Conservation (phyloP, 2,888 invertebrate genomes). For the Dasysyrphus tricinctus region DNA sequence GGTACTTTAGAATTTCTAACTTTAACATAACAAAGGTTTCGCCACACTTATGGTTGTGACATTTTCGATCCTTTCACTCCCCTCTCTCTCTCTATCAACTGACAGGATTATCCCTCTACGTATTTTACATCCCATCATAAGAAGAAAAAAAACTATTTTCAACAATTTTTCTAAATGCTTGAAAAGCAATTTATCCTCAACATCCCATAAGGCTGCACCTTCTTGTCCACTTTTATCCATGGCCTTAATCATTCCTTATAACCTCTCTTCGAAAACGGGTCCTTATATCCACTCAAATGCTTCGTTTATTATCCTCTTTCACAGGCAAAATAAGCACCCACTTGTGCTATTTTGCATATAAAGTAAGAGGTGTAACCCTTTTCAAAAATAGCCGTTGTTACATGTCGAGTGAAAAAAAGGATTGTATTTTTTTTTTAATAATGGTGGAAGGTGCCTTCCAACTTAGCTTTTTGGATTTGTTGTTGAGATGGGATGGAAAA, state of each 20-base stretch:
- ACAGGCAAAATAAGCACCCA: slow-evolving; percentile 61
- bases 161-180: slow-evolving; percentile 59
- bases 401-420: slow-evolving; percentile 53
- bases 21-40: slow-evolving; percentile 33
- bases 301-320: slow-evolving; percentile 62
- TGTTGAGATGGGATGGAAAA: slow-evolving; percentile 9
- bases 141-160: slow-evolving; percentile 35
- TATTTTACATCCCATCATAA: neutral
- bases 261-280: slow-evolving; percentile 28
- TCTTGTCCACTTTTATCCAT: slow-evolving; percentile 55
- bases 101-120: neutral
- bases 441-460: slow-evolving; percentile 1
- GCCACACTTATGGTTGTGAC: slow-evolving; percentile 47
- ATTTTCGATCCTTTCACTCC: slow-evolving; percentile 8
- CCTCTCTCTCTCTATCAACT: neutral
- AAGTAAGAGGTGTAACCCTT: slow-evolving; percentile 67
- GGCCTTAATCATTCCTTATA: slow-evolving; percentile 62
- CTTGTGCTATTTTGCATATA: slow-evolving; percentile 65
- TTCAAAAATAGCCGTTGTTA: slow-evolving; percentile 70
- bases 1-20: neutral
- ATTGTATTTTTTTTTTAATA: slow-evolving; percentile 29
- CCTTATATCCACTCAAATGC: slow-evolving; percentile 63
- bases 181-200: slow-evolving; percentile 66
- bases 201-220: slow-evolving; percentile 45
- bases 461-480: slow-evolving; percentile 10